Evolutionary conservation across 1,140 invertebrate genomes (phyloP).

Genomic region (Micrasema longulum): DNA sequence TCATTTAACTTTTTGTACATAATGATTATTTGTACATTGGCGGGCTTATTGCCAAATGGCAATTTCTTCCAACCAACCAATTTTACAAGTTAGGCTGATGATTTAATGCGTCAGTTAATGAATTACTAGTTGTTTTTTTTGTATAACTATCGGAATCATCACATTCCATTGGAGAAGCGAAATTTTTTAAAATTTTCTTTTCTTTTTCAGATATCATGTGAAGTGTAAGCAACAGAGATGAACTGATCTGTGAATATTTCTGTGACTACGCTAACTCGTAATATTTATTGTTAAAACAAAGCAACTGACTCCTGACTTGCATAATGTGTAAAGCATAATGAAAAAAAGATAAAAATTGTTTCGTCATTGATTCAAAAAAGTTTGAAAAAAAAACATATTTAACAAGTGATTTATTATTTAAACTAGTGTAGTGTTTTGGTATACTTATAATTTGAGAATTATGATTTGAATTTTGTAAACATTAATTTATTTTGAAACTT

Average conservation of each 20-base stretch:
- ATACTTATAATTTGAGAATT: conserved; percentile 9
- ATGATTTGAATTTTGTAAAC: conserved; percentile 4
- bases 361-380: conserved; percentile 47
- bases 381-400: conserved; percentile 42
- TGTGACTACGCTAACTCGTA: neutral
- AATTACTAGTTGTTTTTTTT: too few relatives aligned
- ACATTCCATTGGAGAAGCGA: too few relatives aligned
- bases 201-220: neutral
- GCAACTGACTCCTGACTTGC: neutral
- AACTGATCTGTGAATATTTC: conserved; percentile 5
- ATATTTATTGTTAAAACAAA: conserved; percentile 22
- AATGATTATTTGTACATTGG: too few relatives aligned
- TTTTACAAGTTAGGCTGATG: too few relatives aligned
- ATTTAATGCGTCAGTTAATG: too few relatives aligned
- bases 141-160: too few relatives aligned
- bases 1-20: too few relatives aligned
- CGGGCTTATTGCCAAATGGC: too few relatives aligned
- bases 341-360: conserved; percentile 36
- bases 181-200: neutral
- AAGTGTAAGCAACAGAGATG: too few relatives aligned
- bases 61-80: too few relatives aligned
- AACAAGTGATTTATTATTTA: conserved; percentile 22
- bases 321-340: conserved; percentile 32
- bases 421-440: conserved; percentile 37
- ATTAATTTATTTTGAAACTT: too few relatives aligned